phyloP scores from a whole-genome alignment of 2,888 invertebrate genomes.

The Ophion costatus region DNA sequence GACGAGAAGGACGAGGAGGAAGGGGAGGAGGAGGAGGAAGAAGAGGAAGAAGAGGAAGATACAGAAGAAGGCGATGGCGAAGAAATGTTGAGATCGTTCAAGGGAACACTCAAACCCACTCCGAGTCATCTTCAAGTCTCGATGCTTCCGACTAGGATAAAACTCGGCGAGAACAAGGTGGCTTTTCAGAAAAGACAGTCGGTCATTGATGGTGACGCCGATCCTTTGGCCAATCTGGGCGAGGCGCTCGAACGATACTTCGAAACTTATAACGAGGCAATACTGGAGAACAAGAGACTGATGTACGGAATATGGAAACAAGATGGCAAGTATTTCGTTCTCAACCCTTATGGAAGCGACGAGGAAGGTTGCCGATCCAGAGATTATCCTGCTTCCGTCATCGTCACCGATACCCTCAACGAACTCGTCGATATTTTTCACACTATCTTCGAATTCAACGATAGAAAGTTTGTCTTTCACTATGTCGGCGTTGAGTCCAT shows the following conservation, averaged over 20 bases:
- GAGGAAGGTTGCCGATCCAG: slow-evolving; percentile 76
- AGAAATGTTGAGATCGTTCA: slow-evolving; percentile 29
- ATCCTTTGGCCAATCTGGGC: slow-evolving; percentile 78
- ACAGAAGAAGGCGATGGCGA: slow-evolving; percentile 51
- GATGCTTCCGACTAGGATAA: slow-evolving; percentile 75
- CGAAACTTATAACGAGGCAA: slow-evolving; percentile 70
- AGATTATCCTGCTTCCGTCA: slow-evolving; percentile 72
- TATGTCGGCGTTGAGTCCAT: slow-evolving; percentile 73
- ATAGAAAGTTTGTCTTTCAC: slow-evolving; percentile 74
- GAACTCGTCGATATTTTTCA: slow-evolving; percentile 76
- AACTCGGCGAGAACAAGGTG: slow-evolving; percentile 71
- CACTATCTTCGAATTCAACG: slow-evolving; percentile 77
- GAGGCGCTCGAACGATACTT: slow-evolving; percentile 80
- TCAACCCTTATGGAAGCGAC: slow-evolving; percentile 80
- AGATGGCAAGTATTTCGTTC: slow-evolving; percentile 71
- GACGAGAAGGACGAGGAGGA: slow-evolving; percentile 67
- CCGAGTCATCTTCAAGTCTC: slow-evolving; percentile 75
- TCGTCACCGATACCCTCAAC: slow-evolving; percentile 73
- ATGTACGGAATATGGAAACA: slow-evolving; percentile 78
- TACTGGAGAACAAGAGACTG: slow-evolving; percentile 77
- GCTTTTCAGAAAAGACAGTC: slow-evolving; percentile 71
- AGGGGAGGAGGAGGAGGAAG: slow-evolving; percentile 55
- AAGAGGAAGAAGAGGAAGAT: slow-evolving; percentile 59
- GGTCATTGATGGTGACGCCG: slow-evolving; percentile 73
- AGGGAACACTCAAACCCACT: slow-evolving; percentile 58